These are phyloP conservation scores for Malurus elegans DNA, from an alignment of 2,113 vertebrate genomes.

Conservation along the genomic window DNA sequence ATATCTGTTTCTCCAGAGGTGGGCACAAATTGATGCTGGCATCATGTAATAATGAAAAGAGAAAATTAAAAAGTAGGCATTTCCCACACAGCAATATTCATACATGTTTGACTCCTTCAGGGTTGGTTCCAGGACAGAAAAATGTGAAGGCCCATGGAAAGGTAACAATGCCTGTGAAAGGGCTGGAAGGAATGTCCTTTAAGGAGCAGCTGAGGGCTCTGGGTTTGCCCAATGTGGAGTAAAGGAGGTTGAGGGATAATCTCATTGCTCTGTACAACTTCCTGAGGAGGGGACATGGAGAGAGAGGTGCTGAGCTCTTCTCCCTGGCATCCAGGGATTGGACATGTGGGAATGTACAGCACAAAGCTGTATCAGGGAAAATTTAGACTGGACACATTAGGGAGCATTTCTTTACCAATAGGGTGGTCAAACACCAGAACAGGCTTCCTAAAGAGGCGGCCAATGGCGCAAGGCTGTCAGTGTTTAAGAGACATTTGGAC, in stretches of 20 bases:
- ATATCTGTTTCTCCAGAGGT: not conserved
- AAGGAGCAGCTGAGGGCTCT: not conserved
- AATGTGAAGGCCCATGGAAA: not conserved
- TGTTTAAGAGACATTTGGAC: not conserved
- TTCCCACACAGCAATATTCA: not conserved
- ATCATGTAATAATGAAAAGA: not conserved
- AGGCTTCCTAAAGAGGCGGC: not conserved
- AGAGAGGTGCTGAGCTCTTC: not conserved
- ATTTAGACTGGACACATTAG: not conserved
- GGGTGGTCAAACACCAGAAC: not conserved
- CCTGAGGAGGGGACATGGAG: not conserved
- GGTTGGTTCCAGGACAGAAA: not conserved
- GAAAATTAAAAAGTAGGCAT: not conserved
- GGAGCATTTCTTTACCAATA: not conserved
- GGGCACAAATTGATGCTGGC: not conserved
- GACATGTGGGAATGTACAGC: not conserved
- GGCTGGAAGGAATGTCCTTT: not conserved
- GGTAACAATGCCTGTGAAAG: accelerated
- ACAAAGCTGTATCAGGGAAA: not conserved
- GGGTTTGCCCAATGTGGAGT: not conserved
- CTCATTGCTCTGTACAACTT: not conserved
- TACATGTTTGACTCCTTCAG: not conserved
- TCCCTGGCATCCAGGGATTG: no score
- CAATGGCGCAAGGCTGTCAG: no score
- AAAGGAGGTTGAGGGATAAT: not conserved